A percentile compares a stretch with the other conserved stretches of the same genome.
These are phyloP conservation scores for Elegia similella DNA, from an alignment of 2,888 invertebrate genomes.

Conservation along the genomic window DNA sequence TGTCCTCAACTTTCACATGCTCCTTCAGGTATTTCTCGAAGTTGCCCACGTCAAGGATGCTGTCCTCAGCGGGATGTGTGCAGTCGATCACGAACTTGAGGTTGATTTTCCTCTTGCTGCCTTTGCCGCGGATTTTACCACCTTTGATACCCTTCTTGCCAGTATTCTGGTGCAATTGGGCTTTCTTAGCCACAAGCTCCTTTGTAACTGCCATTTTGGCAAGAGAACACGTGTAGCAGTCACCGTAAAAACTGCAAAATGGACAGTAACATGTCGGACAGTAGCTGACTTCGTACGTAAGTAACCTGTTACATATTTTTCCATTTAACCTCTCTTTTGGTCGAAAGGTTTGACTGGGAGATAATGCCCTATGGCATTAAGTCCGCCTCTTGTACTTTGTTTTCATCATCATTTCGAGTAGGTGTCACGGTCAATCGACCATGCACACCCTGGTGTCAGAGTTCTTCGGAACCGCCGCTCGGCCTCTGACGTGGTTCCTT, in stretches of 20 bases:
- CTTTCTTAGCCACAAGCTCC: slow-evolving; percentile 77
- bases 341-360: too few species aligned
- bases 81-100: slow-evolving; percentile 97
- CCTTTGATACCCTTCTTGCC: slow-evolving; percentile 77
- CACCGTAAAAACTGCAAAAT: slow-evolving; percentile 77
- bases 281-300: too few species aligned
- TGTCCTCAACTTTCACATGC: slow-evolving; percentile 97
- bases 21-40: slow-evolving; percentile 96
- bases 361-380: too few species aligned
- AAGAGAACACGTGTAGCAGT: slow-evolving; percentile 76
- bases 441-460: too few species aligned
- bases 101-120: slow-evolving; percentile 95
- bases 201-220: slow-evolving; percentile 74
- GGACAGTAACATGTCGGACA: too few species aligned
- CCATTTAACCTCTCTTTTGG: too few species aligned
- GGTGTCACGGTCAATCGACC: too few species aligned
- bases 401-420: too few species aligned
- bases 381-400: too few species aligned
- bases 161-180: slow-evolving; percentile 74
- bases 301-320: too few species aligned
- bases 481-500: too few species aligned
- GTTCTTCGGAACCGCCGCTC: too few species aligned
- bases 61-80: slow-evolving; percentile 99
- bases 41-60: slow-evolving; percentile 97
- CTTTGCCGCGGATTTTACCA: slow-evolving; percentile 88